Evolutionary conservation across 2,888 invertebrate species (phyloP).

Genomic region (Drosophila mercatorum): DNA sequence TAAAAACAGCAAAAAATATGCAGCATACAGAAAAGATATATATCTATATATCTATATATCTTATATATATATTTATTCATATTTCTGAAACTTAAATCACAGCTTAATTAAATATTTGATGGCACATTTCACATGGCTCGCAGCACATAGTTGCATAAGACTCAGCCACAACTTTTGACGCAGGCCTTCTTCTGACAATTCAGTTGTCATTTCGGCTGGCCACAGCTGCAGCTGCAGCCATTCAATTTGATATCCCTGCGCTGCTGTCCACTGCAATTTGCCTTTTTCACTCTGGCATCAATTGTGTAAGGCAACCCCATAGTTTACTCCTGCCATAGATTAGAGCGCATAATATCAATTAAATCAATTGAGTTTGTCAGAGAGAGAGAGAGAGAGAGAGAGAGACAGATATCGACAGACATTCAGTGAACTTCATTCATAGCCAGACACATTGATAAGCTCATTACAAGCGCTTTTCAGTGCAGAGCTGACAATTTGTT

Average conservation of each 20-base stretch:
- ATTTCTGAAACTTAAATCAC: neutral
- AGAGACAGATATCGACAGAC: neutral
- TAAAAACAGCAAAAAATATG: too few species aligned
- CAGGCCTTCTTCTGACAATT: neutral
- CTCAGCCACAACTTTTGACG: neutral
- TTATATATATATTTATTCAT: too few species aligned
- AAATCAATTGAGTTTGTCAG: conserved; percentile 62
- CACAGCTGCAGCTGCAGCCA: neutral
- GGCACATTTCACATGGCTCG: neutral
- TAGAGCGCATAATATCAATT: conserved; percentile 62
- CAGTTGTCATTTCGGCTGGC: conserved; percentile 6
- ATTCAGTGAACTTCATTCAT: conserved; percentile 1
- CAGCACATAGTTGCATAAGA: neutral
- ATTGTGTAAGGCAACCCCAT: conserved; percentile 31
- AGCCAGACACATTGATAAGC: conserved; percentile 27
- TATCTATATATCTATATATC: too few species aligned
- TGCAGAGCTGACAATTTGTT: conserved; percentile 8
- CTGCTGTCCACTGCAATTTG: conserved; percentile 61
- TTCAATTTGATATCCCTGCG: conserved; percentile 24
- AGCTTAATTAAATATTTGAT: neutral
- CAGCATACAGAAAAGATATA: too few species aligned
- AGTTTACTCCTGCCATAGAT: conserved; percentile 49
- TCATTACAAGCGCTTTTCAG: conserved; percentile 19
- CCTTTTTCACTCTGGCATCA: conserved; percentile 46
- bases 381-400: too few species aligned